Evolutionary conservation across 2,113 vertebrate genomes (phyloP).

Genomic region (Rhynchomys soricoides): DNA sequence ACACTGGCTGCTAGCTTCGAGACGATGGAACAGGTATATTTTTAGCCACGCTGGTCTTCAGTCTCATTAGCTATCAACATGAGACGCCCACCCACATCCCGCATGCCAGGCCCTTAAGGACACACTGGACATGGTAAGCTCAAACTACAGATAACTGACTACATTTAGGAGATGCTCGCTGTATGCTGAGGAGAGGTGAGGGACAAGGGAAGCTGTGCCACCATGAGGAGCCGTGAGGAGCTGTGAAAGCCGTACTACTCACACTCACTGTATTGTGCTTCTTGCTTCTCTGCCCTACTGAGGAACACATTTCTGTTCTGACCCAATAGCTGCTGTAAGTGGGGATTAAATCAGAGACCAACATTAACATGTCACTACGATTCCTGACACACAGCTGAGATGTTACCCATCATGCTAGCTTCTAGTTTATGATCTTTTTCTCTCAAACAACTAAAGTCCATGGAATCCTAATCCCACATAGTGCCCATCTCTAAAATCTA

Average conservation of each 20-base stretch:
- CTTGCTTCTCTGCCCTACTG: neutral
- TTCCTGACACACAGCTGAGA: neutral
- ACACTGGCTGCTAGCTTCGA: neutral
- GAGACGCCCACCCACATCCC: neutral
- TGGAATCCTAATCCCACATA: neutral
- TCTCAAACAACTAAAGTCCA: neutral
- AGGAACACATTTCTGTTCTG: neutral
- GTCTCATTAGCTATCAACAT: constrained; percentile 19
- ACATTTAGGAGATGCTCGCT: neutral
- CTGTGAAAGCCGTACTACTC: neutral
- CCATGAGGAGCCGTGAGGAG: too few species aligned
- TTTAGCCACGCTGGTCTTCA: constrained; percentile 9
- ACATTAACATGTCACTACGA: neutral
- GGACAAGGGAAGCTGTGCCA: neutral
- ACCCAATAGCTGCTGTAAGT: neutral
- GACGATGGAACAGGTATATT: neutral
- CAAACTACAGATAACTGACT: neutral
- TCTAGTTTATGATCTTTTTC: neutral
- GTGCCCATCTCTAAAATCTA: neutral
- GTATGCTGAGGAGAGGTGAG: neutral
- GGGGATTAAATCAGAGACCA: neutral
- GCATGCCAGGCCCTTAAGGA: neutral
- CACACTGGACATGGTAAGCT: neutral
- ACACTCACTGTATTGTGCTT: neutral
- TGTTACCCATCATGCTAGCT: neutral